phyloP scores from a whole-genome alignment of 2,113 vertebrate genomes.

The Dasyurus viverrinus region DNA sequence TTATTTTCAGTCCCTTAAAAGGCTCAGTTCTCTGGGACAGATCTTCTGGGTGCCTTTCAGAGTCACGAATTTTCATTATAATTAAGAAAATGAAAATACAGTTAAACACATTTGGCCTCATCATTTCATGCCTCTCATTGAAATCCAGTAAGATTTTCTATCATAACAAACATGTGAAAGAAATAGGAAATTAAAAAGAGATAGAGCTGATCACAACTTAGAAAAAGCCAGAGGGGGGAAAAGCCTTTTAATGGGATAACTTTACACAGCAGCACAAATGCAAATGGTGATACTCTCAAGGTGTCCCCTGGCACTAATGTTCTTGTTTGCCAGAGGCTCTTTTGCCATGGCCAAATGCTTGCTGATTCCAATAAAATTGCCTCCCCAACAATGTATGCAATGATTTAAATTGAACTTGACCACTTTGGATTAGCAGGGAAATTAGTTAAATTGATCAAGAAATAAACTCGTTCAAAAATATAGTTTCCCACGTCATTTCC shows the following conservation, averaged over 20 bases:
- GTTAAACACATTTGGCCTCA: conserved; percentile 27
- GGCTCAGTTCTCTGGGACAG: neutral
- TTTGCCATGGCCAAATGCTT: conserved; percentile 69
- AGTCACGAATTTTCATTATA: neutral
- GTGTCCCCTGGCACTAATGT: conserved; percentile 57
- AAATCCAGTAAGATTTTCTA: conserved; percentile 28
- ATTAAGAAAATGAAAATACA: conserved; percentile 42
- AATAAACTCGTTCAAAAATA: conserved; percentile 65
- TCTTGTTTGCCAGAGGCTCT: conserved; percentile 66
- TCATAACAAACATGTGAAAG: conserved; percentile 4
- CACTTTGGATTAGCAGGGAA: conserved; percentile 70
- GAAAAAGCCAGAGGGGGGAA: conserved; percentile 44
- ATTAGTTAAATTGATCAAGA: conserved; percentile 75
- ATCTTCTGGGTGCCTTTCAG: neutral
- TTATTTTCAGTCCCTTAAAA: neutral
- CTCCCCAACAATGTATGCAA: conserved; percentile 67
- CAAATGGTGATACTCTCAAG: conserved; percentile 67
- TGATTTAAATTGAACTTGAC: conserved; percentile 76
- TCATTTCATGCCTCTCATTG: conserved; percentile 41
- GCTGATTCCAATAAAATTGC: conserved; percentile 78
- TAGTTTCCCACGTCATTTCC: conserved; percentile 56
- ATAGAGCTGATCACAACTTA: conserved; percentile 25
- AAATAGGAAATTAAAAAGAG: conserved; percentile 56
- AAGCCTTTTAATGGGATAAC: conserved; percentile 43
- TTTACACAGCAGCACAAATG: conserved; percentile 51